phyloP scores from a whole-genome alignment of 2,113 vertebrate genomes.

The Leucopternis melanops region DNA sequence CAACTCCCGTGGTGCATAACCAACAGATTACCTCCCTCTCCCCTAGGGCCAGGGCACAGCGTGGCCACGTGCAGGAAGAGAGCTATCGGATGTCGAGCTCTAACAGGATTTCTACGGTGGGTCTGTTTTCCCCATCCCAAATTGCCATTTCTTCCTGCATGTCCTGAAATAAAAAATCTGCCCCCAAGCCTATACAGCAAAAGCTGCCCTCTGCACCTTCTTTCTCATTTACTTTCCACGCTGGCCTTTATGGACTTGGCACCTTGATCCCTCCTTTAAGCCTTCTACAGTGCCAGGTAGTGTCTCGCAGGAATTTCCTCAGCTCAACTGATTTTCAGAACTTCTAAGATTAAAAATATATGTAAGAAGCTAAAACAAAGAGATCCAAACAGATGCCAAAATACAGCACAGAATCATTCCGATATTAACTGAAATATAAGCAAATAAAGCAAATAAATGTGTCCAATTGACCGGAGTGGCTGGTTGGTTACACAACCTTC shows the following conservation, averaged over 20 bases:
- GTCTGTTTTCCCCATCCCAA: not conserved
- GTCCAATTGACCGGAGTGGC: not conserved
- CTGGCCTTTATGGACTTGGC: not conserved
- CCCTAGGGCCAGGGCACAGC: not conserved
- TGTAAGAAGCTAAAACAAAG: not conserved
- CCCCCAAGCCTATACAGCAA: not conserved
- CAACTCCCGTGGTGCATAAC: rapidly evolving
- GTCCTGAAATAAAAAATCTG: not conserved
- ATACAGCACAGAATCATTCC: not conserved
- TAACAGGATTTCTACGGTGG: not conserved
- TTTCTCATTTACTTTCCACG: not conserved
- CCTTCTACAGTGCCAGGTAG: not conserved
- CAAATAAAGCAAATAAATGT: not conserved
- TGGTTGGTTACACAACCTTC: conserved; percentile 28
- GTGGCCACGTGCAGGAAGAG: rapidly evolving
- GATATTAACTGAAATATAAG: not conserved
- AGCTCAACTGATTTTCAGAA: not conserved
- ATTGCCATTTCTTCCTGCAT: not conserved
- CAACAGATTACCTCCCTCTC: not conserved
- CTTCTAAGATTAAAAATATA: not conserved
- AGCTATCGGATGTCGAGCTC: not conserved
- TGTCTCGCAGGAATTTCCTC: not conserved
- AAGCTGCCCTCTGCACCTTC: not conserved
- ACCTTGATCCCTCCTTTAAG: not conserved
- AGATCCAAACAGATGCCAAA: not conserved